phyloP scores from a whole-genome alignment of 2,113 vertebrate genomes.

The Muntiacus reevesi region DNA sequence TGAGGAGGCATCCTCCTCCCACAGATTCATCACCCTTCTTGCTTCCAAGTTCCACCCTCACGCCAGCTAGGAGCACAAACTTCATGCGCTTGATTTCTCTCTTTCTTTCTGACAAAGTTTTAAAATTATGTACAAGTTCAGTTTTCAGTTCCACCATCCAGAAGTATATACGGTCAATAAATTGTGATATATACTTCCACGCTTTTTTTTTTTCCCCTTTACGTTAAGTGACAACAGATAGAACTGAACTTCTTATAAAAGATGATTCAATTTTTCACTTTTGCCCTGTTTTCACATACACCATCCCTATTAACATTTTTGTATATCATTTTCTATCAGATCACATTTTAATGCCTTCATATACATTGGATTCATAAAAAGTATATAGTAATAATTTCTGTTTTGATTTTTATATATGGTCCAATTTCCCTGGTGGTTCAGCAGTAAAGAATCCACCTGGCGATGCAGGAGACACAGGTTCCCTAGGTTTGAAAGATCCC shows the following conservation, averaged over 20 bases:
- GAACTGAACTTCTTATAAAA: background rate
- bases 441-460: too few species aligned
- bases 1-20: background rate
- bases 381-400: background rate
- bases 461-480: too few species aligned
- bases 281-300: background rate
- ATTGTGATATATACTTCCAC: background rate
- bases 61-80: background rate
- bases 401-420: background rate
- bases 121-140: background rate
- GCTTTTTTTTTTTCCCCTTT: background rate
- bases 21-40: background rate
- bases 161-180: background rate
- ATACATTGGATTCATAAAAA: background rate
- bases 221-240: background rate
- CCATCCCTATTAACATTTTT: background rate
- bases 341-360: background rate
- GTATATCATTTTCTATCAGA: background rate
- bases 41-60: background rate
- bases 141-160: background rate
- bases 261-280: background rate
- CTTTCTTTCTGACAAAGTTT: background rate
- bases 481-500: too few species aligned
- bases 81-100: background rate
- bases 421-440: too few species aligned